Evolutionary conservation across 2,888 invertebrate genomes (phyloP).

Genomic region (Melolontha melolontha): DNA sequence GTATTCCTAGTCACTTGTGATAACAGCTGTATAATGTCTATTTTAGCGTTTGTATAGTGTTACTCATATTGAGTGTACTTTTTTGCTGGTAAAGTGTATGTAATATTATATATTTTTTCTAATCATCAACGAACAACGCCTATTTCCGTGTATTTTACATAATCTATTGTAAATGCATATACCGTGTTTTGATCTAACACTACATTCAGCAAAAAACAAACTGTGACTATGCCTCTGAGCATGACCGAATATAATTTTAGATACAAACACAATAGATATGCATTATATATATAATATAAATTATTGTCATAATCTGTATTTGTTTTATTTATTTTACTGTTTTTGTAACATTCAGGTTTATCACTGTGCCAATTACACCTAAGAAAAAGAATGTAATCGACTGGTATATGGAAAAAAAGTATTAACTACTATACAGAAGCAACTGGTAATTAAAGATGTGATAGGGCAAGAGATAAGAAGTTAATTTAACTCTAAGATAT

Average conservation of each 20-base stretch:
- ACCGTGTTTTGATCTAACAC: too few relatives aligned
- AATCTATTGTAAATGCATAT: too few relatives aligned
- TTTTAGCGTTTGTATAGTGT: constrained; percentile 15
- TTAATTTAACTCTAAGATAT: too few relatives aligned
- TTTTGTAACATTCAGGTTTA: constrained; percentile 22
- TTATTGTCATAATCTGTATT: background rate
- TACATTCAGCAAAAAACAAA: too few relatives aligned
- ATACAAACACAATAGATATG: background rate
- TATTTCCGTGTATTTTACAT: constrained; percentile 23
- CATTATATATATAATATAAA: background rate
- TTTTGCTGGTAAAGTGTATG: constrained; percentile 11
- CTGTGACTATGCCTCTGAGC: too few relatives aligned
- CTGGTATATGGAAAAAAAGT: constrained; percentile 7
- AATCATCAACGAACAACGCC: constrained; percentile 41
- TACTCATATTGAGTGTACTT: constrained; percentile 39
- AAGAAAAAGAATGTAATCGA: constrained; percentile 25
- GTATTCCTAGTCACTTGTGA: constrained; percentile 40
- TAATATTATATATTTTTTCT: constrained; percentile 28
- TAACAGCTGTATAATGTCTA: constrained; percentile 29
- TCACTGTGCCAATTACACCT: constrained; percentile 38
- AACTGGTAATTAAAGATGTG: too few relatives aligned
- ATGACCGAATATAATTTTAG: too few relatives aligned
- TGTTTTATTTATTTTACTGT: constrained; percentile 1
- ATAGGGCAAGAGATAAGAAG: too few relatives aligned
- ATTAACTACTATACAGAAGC: too few relatives aligned